Evolutionary conservation across 2,113 vertebrate species (phyloP).

Genomic region (Microtus richardsoni): DNA sequence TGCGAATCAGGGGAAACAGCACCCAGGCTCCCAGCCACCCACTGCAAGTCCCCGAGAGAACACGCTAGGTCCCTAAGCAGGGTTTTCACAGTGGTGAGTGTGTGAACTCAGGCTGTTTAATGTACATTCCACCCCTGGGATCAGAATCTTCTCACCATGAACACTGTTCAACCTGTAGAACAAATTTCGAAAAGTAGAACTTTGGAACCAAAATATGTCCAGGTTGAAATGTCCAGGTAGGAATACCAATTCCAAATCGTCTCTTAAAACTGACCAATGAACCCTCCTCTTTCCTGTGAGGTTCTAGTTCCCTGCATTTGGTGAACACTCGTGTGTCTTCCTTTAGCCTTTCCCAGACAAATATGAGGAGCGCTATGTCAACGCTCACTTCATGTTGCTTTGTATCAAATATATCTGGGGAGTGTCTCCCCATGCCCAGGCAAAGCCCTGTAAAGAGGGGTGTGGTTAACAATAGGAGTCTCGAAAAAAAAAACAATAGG

Average conservation of each 20-base stretch:
- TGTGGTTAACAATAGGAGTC: not conserved
- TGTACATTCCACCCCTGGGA: rapidly evolving
- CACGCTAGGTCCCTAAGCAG: rapidly evolving
- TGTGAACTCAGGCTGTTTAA: rapidly evolving
- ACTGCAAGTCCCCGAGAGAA: not conserved
- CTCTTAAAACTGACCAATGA: rapidly evolving
- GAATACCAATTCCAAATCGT: not conserved
- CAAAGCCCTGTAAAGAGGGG: not conserved
- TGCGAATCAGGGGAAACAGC: not conserved
- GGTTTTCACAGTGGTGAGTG: rapidly evolving
- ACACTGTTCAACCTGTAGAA: not conserved
- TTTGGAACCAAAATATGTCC: not conserved
- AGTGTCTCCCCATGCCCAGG: not conserved
- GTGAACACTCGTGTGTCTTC: rapidly evolving
- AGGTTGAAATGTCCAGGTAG: not conserved
- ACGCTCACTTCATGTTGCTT: not conserved
- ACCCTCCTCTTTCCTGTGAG: too few relatives aligned
- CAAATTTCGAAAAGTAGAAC: not conserved
- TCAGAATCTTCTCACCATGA: not conserved
- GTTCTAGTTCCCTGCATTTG: rapidly evolving
- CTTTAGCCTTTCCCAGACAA: not conserved
- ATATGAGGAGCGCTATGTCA: not conserved
- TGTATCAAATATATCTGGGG: not conserved
- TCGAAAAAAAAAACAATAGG: too few relatives aligned
- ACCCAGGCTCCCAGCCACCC: not conserved